Evolutionary conservation across 2,888 invertebrate species (phyloP), one percentile per base, ranked within the genome.

Genomic region (Monochamus alternatus): DNA sequence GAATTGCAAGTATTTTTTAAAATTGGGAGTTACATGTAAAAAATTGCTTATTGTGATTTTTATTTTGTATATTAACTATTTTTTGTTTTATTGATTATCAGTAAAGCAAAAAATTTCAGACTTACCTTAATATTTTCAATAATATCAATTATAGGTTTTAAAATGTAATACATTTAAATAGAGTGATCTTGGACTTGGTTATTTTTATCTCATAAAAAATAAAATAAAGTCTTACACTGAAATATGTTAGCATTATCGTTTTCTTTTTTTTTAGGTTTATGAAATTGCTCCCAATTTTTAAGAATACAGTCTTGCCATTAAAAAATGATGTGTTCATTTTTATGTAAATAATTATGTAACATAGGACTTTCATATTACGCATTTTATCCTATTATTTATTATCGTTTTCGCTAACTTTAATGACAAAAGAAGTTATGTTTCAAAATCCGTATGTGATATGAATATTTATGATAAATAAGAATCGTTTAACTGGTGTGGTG

Each of bases 401-500:
- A 73, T 75, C 75, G 74, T 64, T 60, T 65, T 47, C 51, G 69
- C 14, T 75, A 66, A 67, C 67, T 67, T 70, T 74, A 70, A 67
- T 73, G 73, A 71, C 62, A 71, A 73, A 76, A 73, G 67, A 74
- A 74, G 58, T 76, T 76, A 76, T 75, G 58, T 60, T 58, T 65
- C 12, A 32, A 68, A 67, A 75, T 78, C 76, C 76, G 76, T 72
- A 75, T 79, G 78, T 79, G 78, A 79, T 79, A 79, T 73, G 55
- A 73, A 76, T 51, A 59, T 60, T 75, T 73, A 75, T 30, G 63
- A 32, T 67, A 63, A 74, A 73, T 75, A 64, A 52, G 52, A 58
- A 75, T 74, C 72, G 74, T 72, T 78, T 78, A 76, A 66, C 7
- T 69, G 78, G 78, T 79, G 78, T 79, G 78, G 76, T 78, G 70